Conservation (phyloP, 2,888 invertebrate species). For the Agonopterix heracliana region DNA sequence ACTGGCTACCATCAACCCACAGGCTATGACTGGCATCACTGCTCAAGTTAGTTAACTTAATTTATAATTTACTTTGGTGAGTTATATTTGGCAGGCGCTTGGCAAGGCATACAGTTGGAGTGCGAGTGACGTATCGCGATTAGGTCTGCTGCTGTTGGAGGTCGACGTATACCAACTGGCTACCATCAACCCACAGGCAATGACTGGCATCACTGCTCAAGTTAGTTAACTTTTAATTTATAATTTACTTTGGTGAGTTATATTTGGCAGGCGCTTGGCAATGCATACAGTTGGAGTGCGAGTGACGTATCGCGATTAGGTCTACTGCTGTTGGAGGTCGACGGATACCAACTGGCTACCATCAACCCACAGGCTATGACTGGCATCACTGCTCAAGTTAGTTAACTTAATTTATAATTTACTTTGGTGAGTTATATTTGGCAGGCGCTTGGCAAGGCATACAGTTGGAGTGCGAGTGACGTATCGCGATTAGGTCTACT, state of each 20-base stretch:
- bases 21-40: conserved; percentile 57
- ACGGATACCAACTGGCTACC: no score
- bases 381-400: conserved; percentile 57
- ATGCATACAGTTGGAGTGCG: conserved; percentile 61
- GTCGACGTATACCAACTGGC: conserved; percentile 46
- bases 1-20: no score
- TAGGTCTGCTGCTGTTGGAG: conserved; percentile 55
- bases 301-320: no score
- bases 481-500: conserved; percentile 56
- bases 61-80: no score
- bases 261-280: conserved; percentile 55
- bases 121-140: conserved; percentile 53
- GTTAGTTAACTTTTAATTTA: no score
- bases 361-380: conserved; percentile 55
- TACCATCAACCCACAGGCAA: conserved; percentile 52
- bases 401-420: conserved; percentile 2
- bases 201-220: conserved; percentile 55
- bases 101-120: conserved; percentile 65
- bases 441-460: conserved; percentile 60
- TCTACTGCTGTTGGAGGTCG: no score
- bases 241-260: no score
- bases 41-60: conserved; percentile 45
- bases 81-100: conserved; percentile 36
- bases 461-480: conserved; percentile 61
- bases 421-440: background rate